A percentile compares a stretch with the other conserved stretches of the same genome.
Conservation (phyloP, 2,888 invertebrate genomes). For the Stenurella melanura region DNA sequence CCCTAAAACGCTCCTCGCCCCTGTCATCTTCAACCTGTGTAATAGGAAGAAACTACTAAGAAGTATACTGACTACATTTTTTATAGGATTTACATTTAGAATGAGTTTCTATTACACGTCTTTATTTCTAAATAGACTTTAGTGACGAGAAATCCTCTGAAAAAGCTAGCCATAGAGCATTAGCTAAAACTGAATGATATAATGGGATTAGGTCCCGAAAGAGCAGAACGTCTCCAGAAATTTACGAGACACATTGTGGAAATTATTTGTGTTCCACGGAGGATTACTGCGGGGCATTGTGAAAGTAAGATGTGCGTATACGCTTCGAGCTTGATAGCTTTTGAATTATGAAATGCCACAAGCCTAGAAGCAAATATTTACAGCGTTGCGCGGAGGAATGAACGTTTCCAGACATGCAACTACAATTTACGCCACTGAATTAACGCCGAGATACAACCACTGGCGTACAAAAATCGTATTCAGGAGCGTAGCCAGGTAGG, state of each 20-base stretch:
- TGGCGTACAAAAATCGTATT: neutral
- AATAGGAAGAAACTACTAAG: too few species aligned
- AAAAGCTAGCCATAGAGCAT: neutral
- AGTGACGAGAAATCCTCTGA: neutral
- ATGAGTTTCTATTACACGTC: too few species aligned
- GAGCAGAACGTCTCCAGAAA: slow-evolving; percentile 14
- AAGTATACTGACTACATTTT: too few species aligned
- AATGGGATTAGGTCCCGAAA: slow-evolving; percentile 20
- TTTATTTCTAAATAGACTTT: too few species aligned
- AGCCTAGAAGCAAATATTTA: slow-evolving; percentile 34
- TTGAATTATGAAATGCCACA: slow-evolving; percentile 42
- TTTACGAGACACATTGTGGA: slow-evolving; percentile 33
- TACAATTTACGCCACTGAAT: slow-evolving; percentile 4
- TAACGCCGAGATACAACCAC: neutral
- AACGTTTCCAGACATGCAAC: slow-evolving; percentile 25
- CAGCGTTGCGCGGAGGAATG: neutral
- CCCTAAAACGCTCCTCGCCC: too few species aligned
- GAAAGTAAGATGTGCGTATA: slow-evolving; percentile 29
- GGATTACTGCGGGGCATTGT: slow-evolving; percentile 22
- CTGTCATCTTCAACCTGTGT: too few species aligned
- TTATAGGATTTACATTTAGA: too few species aligned
- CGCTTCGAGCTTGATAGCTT: slow-evolving; percentile 36
- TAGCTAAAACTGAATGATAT: slow-evolving; percentile 18
- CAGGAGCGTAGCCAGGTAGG: neutral
- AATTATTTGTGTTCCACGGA: slow-evolving; percentile 24